Evolutionary conservation across 2,113 vertebrate genomes (phyloP).

Genomic region (Cheilinus undulatus): DNA sequence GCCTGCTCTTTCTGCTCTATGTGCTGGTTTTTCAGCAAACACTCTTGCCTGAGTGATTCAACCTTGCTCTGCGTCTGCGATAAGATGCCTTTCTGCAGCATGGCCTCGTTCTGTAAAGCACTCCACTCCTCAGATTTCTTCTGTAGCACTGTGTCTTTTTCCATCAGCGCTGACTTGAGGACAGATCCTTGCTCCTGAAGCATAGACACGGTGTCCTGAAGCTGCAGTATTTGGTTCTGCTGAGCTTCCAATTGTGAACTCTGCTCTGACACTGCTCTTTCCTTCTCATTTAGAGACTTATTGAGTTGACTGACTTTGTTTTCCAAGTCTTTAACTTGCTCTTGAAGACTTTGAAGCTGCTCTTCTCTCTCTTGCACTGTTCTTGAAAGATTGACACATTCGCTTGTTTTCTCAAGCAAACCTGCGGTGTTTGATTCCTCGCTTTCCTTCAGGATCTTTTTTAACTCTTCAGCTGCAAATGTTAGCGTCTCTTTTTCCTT

Average conservation of each 20-base stretch:
- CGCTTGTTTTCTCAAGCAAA: slow-evolving; percentile 82
- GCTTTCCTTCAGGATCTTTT: slow-evolving; percentile 72
- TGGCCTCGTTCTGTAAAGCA: slow-evolving; percentile 62
- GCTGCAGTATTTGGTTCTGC: slow-evolving; percentile 74
- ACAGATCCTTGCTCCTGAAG: slow-evolving; percentile 84
- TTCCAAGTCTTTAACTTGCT: slow-evolving; percentile 74
- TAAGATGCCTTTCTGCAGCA: slow-evolving; percentile 60
- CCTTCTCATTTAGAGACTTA: slow-evolving; percentile 69
- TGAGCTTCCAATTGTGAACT: slow-evolving; percentile 69
- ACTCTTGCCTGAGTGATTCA: slow-evolving; percentile 73
- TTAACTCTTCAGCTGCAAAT: slow-evolving; percentile 73
- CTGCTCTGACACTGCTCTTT: slow-evolving; percentile 70
- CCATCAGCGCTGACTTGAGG: slow-evolving; percentile 77
- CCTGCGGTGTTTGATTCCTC: slow-evolving; percentile 72
- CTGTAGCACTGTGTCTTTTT: slow-evolving; percentile 75
- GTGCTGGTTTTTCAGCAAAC: slow-evolving; percentile 62
- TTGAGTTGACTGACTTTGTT: slow-evolving; percentile 74
- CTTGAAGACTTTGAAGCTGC: slow-evolving; percentile 64
- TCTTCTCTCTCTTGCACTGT: slow-evolving; percentile 79
- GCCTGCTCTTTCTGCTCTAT: slow-evolving; percentile 76
- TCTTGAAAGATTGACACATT: slow-evolving; percentile 75
- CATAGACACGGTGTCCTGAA: slow-evolving; percentile 77
- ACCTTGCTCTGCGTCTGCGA: slow-evolving; percentile 73
- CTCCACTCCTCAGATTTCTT: slow-evolving; percentile 77
- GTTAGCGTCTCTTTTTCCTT: slow-evolving; percentile 80